phyloP scores from a whole-genome alignment of 2,888 invertebrate genomes.

The Taenaris catops region DNA sequence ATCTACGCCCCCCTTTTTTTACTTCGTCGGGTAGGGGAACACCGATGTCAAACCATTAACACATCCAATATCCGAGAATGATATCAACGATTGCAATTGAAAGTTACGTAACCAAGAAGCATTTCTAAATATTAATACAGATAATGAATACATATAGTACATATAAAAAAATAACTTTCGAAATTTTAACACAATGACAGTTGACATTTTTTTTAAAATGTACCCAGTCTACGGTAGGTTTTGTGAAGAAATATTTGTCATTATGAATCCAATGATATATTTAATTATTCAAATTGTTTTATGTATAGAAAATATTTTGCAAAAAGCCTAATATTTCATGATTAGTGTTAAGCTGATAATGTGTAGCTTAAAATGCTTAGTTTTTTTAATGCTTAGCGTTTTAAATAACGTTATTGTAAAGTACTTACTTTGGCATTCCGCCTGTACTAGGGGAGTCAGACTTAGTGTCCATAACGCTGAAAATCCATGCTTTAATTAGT shows the following conservation, averaged over 20 bases:
- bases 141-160: no score
- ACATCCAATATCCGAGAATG: no score
- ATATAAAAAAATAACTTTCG: background rate
- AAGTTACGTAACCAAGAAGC: no score
- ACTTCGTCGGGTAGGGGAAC: no score
- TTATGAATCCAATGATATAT: no score
- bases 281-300: no score
- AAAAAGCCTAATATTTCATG: background rate
- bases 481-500: conserved; percentile 77
- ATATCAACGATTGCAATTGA: no score
- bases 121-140: no score
- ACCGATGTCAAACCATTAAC: no score
- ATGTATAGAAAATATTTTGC: background rate
- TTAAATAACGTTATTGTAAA: conserved; percentile 7
- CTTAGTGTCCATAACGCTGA: conserved; percentile 77
- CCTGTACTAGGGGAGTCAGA: conserved; percentile 72
- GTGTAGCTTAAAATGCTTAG: conserved; percentile 9
- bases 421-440: conserved; percentile 79
- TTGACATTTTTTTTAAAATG: background rate
- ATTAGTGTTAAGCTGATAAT: conserved; percentile 3
- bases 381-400: conserved; percentile 2
- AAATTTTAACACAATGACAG: background rate
- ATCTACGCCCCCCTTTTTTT: no score
- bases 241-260: no score
- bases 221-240: conserved; percentile 8